A percentile compares a stretch with the other conserved stretches of the same genome.
These are phyloP conservation scores for Notolepis coatsorum DNA, from an alignment of 2,797 vertebrate genomes.

Conservation along the genomic window DNA sequence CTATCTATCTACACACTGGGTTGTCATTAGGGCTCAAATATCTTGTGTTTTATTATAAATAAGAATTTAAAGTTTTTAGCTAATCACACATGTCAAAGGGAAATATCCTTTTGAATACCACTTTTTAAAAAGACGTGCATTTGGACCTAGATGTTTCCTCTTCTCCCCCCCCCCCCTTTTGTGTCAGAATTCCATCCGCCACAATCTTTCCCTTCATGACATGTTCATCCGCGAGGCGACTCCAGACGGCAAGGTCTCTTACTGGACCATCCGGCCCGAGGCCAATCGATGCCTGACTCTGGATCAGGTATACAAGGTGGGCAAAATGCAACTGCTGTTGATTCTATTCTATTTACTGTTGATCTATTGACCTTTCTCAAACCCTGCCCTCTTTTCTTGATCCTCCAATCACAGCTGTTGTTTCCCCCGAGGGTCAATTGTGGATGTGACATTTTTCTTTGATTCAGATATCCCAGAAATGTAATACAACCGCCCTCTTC, in stretches of 20 bases:
- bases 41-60: too few species aligned
- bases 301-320: constrained; percentile 94
- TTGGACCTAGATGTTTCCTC: too few species aligned
- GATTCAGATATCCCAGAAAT: neutral
- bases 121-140: too few species aligned
- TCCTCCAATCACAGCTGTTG: too few species aligned
- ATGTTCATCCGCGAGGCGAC: constrained; percentile 94
- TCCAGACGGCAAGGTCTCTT: constrained; percentile 89
- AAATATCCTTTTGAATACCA: too few species aligned
- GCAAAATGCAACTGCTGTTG: constrained; percentile 7
- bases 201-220: constrained; percentile 96
- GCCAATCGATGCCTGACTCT: constrained; percentile 93
- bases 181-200: constrained; percentile 93
- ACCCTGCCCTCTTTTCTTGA: too few species aligned
- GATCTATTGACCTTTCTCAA: too few species aligned
- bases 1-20: too few species aligned
- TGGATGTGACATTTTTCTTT: neutral
- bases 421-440: neutral
- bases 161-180: neutral
- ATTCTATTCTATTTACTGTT: neutral
- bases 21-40: too few species aligned
- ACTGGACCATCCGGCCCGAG: constrained; percentile 97
- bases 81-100: too few species aligned
- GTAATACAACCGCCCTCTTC: neutral
- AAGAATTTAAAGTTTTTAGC: too few species aligned